These are phyloP conservation scores for Bothrops jararaca DNA, from an alignment of 2,113 vertebrate species.

Conservation along the genomic window DNA sequence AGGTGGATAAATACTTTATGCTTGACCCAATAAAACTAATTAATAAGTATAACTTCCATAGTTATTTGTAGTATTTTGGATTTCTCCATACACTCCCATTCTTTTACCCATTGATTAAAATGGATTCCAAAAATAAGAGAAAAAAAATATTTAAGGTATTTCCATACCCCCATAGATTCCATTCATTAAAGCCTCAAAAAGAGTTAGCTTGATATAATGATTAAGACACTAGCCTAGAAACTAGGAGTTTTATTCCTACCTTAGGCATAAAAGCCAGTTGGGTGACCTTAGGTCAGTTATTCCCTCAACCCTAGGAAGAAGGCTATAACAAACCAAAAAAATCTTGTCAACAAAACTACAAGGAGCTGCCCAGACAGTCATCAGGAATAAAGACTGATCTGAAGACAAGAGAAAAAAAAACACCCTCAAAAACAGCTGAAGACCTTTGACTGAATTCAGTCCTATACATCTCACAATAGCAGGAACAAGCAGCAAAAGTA, in stretches of 20 bases:
- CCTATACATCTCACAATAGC: background rate
- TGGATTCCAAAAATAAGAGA: background rate
- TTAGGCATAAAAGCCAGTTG: background rate
- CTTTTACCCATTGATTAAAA: background rate
- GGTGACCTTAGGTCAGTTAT: background rate
- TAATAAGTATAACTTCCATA: background rate
- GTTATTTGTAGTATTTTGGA: background rate
- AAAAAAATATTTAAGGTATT: background rate
- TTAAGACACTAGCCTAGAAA: background rate
- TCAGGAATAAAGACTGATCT: background rate
- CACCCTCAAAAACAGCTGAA: background rate
- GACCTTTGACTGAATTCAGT: background rate
- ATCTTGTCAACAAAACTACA: background rate
- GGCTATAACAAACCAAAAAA: background rate
- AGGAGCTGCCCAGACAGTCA: background rate
- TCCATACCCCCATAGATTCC: background rate
- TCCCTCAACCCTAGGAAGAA: background rate
- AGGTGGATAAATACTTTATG: background rate
- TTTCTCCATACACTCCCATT: background rate
- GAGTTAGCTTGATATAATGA: background rate
- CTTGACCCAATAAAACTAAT: background rate
- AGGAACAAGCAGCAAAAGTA: background rate
- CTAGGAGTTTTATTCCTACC: background rate
- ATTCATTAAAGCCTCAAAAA: background rate
- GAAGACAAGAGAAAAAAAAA: background rate